Percentiles rank a stretch among this genome's conserved stretches.
Evolutionary conservation across 2,888 invertebrate species (phyloP).

Genomic region (Volucella inflata): DNA sequence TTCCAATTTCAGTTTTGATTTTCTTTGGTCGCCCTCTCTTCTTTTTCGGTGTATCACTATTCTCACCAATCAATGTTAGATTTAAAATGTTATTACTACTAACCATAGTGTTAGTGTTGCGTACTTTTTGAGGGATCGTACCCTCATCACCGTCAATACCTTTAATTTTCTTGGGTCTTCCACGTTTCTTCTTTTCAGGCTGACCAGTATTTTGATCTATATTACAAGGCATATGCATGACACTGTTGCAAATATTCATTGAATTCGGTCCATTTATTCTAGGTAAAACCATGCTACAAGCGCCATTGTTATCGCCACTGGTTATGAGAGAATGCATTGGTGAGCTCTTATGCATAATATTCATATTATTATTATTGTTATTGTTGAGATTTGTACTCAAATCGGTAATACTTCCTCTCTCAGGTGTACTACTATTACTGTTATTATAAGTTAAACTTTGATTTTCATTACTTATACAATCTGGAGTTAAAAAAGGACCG

Average conservation of each 20-base stretch:
- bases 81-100: conserved; percentile 83
- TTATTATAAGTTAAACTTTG: conserved; percentile 43
- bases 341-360: conserved; percentile 44
- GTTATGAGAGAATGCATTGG: conserved; percentile 38
- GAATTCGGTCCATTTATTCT: conserved; percentile 35
- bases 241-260: conserved; percentile 47
- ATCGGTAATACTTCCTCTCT: conserved; percentile 36
- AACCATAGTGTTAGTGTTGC: conserved; percentile 85
- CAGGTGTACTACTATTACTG: conserved; percentile 61
- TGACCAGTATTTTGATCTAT: conserved; percentile 71
- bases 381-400: conserved; percentile 43
- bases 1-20: conserved; percentile 84
- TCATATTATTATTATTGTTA: conserved; percentile 41
- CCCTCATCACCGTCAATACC: conserved; percentile 87
- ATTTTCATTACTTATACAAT: conserved; percentile 49
- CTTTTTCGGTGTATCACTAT: conserved; percentile 90
- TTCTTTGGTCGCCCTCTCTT: conserved; percentile 95
- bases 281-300: conserved; percentile 45
- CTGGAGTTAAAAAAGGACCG: conserved; percentile 38
- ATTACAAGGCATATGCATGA: conserved; percentile 49
- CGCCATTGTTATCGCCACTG: conserved; percentile 31
- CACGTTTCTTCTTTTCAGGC: conserved; percentile 94
- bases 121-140: conserved; percentile 79
- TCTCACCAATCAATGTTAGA: conserved; percentile 78
- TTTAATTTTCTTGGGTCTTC: conserved; percentile 91